A percentile compares a stretch with the other conserved stretches of the same genome.
These are phyloP conservation scores for Bolborhynchus lineola DNA, from an alignment of 2,113 vertebrate species.

Conservation along the genomic window DNA sequence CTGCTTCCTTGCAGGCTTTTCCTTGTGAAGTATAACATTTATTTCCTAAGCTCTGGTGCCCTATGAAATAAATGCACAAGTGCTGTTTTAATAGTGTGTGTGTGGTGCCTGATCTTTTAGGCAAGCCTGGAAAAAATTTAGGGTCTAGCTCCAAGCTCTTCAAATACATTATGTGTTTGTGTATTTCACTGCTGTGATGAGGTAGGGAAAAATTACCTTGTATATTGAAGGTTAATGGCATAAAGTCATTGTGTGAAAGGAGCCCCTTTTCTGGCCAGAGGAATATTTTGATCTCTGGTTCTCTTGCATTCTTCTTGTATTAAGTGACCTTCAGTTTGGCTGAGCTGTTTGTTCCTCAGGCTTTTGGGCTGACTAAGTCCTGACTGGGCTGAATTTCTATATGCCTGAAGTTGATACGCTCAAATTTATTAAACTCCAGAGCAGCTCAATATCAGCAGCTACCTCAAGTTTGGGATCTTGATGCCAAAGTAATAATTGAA, in stretches of 20 bases:
- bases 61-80: background rate
- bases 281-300: background rate
- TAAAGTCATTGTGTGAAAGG: background rate
- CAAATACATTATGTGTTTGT: background rate
- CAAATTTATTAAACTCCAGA: background rate
- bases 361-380: background rate
- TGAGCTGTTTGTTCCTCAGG: background rate
- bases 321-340: background rate
- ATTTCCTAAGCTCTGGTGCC: background rate
- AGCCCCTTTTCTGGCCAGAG: background rate
- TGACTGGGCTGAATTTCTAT: background rate
- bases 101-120: background rate
- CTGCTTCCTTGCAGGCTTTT: background rate
- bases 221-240: background rate
- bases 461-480: background rate
- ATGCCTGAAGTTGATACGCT: background rate
- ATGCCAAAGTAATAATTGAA: background rate
- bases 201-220: background rate
- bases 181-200: background rate
- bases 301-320: background rate
- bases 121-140: background rate
- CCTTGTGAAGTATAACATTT: background rate
- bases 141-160: background rate
- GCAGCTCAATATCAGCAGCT: background rate
- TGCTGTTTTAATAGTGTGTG: background rate